Percentiles rank a stretch among this genome's conserved stretches.
These are phyloP conservation scores for Corapipo altera DNA, from an alignment of 2,113 vertebrate genomes.

Conservation along the genomic window DNA sequence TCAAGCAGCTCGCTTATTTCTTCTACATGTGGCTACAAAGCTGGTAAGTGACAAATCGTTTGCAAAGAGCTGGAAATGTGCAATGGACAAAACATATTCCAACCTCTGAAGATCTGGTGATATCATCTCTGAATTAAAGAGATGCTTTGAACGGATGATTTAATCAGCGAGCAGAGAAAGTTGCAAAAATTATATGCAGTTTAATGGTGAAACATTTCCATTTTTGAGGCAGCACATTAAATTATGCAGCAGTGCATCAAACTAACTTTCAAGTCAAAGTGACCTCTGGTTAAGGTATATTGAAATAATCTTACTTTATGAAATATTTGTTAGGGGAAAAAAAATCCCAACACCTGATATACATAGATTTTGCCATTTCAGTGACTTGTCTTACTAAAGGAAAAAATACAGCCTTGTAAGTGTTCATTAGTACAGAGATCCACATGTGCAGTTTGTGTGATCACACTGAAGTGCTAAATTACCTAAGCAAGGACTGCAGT, in stretches of 20 bases:
- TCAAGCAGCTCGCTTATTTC: neutral
- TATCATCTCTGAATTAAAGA: neutral
- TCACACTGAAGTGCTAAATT: neutral
- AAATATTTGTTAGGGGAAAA: neutral
- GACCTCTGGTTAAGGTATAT: constrained; percentile 9
- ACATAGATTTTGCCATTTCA: neutral
- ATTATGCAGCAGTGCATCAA: constrained; percentile 9
- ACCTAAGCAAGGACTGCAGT: neutral
- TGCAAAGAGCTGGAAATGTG: neutral
- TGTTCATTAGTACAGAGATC: neutral
- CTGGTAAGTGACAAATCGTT: neutral
- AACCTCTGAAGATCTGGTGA: neutral
- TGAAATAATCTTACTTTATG: constrained; percentile 1
- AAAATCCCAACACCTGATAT: neutral
- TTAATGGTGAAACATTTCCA: neutral
- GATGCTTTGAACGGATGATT: neutral
- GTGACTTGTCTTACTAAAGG: neutral
- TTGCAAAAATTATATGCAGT: neutral
- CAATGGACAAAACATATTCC: neutral
- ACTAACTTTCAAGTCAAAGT: constrained; percentile 15
- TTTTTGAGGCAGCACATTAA: neutral
- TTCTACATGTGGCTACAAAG: neutral
- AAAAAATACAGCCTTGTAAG: neutral
- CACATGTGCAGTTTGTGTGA: neutral
- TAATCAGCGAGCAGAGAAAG: neutral